Base-by-base conservation (phyloP, 2,888 invertebrate species). In the Trichopria drosophilae region DNA sequence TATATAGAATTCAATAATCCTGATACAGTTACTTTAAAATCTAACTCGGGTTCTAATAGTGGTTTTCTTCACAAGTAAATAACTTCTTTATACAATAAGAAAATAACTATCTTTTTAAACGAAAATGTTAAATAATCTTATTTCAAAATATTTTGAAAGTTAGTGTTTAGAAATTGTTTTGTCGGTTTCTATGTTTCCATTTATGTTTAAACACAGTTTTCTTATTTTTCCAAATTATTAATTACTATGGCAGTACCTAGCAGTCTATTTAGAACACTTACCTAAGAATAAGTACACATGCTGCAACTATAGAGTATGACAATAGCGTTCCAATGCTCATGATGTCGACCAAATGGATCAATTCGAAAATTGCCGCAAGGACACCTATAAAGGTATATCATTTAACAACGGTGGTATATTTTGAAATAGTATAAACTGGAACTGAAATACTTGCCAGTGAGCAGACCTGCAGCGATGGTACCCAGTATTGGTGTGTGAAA, bases 281-380 rank as follows among this genome's bases (percentile, higher is more conserved):
- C 83, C 92, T 84, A 4, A 93, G 78, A 39, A 94, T 79, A 6
- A 93, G 80, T 0, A 94, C 88, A 62, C 90, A 90, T 2, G 88
- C 85, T 1, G 93, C 90, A 2, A 94, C 93, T 72, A 93, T 89
- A 0, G 91, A 90, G 73, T 93, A 94, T 0, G 91, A 90, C 45
- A 90, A 77, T 18, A 92, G 76, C 0, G 91, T 91, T 6, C 90
- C 90, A 65, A 95, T 92, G 1, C 93, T 92, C 83, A 94, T 88
- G 82, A 95, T 89, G 67, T 88, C 89, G 16, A 93, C 90, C 43
- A 95, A 77, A 62, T 91, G 89, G 7, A 84, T 81, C 53, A 94
- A 77, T 68, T 93, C 87, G 68, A 95, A 88, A 41, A 93, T 74
- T 61, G 91, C 87, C 0, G 93, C 90, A 71, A 93, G 79, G 0